These are phyloP conservation scores for Porites divaricata DNA, from an alignment of 92 coral and sea anemone genomes.

Conservation along the genomic window DNA sequence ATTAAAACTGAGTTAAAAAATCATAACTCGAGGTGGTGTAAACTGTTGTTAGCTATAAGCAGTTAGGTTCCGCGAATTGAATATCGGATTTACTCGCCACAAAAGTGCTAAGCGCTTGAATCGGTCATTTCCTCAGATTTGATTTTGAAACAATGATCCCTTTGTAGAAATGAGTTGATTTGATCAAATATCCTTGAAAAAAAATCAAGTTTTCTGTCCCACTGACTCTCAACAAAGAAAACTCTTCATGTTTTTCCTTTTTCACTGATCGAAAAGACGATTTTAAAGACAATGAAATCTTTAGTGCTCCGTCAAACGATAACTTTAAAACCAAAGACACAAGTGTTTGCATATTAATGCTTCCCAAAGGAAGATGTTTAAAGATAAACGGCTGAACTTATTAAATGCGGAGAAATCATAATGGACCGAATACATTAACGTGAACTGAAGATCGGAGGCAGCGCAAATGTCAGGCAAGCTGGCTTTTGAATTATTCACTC, in stretches of 20 bases:
- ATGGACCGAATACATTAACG: conserved; percentile 25
- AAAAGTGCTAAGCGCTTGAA: background rate
- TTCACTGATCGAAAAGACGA: conserved; percentile 14
- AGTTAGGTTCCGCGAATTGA: conserved; percentile 24
- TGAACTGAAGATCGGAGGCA: background rate
- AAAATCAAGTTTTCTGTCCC: background rate
- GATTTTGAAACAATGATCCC: background rate
- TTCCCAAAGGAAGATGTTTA: conserved; percentile 78
- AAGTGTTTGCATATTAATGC: conserved; percentile 80
- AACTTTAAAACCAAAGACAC: conserved; percentile 27
- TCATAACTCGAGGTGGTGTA: conserved; percentile 34
- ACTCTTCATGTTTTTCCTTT: background rate
- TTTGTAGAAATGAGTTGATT: background rate
- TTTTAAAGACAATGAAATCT: conserved; percentile 30
- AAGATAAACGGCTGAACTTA: conserved; percentile 68
- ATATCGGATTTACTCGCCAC: conserved; percentile 17
- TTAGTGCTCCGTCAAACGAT: conserved; percentile 25
- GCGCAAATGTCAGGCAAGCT: conserved; percentile 2
- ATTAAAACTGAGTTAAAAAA: conserved; percentile 30
- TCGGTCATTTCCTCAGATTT: background rate
- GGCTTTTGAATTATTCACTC: conserved; percentile 14
- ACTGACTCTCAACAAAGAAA: background rate
- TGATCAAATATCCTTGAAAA: too few relatives aligned
- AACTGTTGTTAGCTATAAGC: background rate
- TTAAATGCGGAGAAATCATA: conserved; percentile 21